Evolutionary conservation across 2,797 vertebrate genomes (phyloP).

Genomic region (Tangara arthus): DNA sequence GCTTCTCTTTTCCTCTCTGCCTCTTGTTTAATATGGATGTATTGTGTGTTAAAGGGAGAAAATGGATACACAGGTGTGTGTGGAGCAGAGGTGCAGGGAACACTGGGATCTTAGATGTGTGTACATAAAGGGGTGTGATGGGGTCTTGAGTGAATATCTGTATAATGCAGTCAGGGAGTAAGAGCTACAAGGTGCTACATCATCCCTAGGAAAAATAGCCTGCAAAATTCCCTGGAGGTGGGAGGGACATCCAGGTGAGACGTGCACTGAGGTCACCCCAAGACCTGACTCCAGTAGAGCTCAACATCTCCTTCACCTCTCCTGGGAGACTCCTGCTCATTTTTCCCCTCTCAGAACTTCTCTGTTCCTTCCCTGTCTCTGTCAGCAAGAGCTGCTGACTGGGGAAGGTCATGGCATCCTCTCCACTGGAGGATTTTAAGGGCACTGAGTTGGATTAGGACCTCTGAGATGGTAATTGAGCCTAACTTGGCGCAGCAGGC

Average conservation of each 20-base stretch:
- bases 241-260: background rate
- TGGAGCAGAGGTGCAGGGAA: background rate
- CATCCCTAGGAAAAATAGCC: background rate
- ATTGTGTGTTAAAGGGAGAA: background rate
- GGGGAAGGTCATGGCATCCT: background rate
- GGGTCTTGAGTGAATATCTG: background rate
- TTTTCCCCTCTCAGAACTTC: background rate
- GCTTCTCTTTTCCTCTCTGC: background rate
- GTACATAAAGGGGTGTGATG: background rate
- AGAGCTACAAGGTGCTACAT: background rate
- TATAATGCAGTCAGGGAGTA: background rate
- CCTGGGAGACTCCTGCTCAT: background rate
- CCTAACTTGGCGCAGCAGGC: background rate
- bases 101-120: background rate
- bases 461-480: background rate
- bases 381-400: background rate
- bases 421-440: background rate
- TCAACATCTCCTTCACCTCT: background rate
- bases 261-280: rapidly evolving
- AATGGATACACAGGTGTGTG: background rate
- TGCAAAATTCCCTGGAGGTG: background rate
- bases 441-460: background rate
- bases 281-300: background rate
- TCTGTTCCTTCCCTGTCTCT: background rate
- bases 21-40: background rate